Conservation (phyloP, 1,140 invertebrate species). For the Campodea augens region DNA sequence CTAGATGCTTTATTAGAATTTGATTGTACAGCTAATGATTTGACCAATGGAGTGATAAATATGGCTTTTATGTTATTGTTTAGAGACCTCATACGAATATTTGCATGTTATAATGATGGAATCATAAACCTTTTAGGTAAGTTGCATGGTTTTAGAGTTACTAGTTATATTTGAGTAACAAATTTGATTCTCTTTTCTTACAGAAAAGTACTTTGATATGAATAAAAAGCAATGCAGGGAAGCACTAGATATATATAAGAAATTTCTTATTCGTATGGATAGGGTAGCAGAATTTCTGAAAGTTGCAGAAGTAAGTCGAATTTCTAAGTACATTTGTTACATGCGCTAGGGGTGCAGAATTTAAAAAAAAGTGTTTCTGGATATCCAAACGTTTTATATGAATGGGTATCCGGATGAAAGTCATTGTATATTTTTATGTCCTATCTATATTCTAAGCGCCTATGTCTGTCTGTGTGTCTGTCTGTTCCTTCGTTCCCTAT, state of each 20-base stretch:
- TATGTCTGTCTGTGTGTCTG: no score
- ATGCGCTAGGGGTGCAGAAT: no score
- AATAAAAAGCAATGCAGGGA: slow-evolving; percentile 97
- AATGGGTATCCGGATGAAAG: no score
- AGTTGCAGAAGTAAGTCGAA: slow-evolving; percentile 68
- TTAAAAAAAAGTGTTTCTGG: no score
- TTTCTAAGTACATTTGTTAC: no score
- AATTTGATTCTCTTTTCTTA: slow-evolving; percentile 15
- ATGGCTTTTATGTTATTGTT: slow-evolving; percentile 97
- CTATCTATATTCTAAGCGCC: no score
- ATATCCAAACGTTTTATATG: no score
- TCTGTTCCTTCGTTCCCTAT: no score
- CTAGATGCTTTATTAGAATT: slow-evolving; percentile 91
- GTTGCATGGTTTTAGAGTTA: slow-evolving; percentile 6
- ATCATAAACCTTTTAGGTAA: slow-evolving; percentile 92
- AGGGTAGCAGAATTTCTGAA: slow-evolving; percentile 95
- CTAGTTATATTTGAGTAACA: background rate
- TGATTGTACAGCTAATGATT: slow-evolving; percentile 89
- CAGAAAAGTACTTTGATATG: slow-evolving; percentile 99
- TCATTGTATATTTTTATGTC: no score
- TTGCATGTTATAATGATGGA: slow-evolving; percentile 99
- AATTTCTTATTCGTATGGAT: slow-evolving; percentile 97
- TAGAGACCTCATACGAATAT: slow-evolving; percentile 92
- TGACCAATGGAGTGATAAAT: slow-evolving; percentile 96
- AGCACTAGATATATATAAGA: slow-evolving; percentile 96